These are phyloP conservation scores for Pocillopora damicornis DNA, from an alignment of 64 coral and sea anemone species.

Conservation along the genomic window DNA sequence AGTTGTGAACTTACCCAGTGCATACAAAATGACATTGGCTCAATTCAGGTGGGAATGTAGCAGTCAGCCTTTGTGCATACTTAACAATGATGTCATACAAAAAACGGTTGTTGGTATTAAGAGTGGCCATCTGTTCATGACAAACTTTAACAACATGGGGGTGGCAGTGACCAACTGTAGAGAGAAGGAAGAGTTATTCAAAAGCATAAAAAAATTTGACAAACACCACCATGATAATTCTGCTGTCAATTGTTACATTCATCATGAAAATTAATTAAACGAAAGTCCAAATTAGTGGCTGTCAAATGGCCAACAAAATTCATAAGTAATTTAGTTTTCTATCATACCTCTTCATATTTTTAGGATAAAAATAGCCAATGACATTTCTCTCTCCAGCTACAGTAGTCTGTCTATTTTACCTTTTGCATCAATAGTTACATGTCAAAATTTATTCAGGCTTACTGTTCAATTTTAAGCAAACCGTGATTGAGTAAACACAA, in stretches of 20 bases:
- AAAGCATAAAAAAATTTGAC: too few relatives aligned
- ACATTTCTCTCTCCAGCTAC: not conserved
- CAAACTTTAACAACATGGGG: constrained; percentile 73
- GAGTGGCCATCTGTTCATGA: constrained; percentile 77
- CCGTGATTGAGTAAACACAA: too few relatives aligned
- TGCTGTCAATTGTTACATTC: not conserved
- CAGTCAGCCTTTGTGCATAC: constrained; percentile 76
- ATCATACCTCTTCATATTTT: not conserved
- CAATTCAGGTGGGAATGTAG: constrained; percentile 72
- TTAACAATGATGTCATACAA: constrained; percentile 93
- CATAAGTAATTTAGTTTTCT: not conserved
- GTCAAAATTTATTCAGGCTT: too few relatives aligned
- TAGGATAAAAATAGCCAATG: not conserved
- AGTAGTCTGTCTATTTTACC: too few relatives aligned
- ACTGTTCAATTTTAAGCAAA: too few relatives aligned
- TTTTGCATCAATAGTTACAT: too few relatives aligned
- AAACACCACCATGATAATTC: not conserved
- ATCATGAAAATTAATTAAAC: not conserved
- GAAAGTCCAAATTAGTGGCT: not conserved
- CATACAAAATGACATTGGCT: constrained; percentile 87
- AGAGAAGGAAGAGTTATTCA: not conserved
- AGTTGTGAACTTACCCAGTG: constrained; percentile 66
- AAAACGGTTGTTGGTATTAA: constrained; percentile 97
- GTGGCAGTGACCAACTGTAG: constrained; percentile 91
- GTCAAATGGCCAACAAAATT: too few relatives aligned